These are phyloP conservation scores for Oceanodroma leucorhoa DNA, from an alignment of 2,797 vertebrate species.

Conservation along the genomic window DNA sequence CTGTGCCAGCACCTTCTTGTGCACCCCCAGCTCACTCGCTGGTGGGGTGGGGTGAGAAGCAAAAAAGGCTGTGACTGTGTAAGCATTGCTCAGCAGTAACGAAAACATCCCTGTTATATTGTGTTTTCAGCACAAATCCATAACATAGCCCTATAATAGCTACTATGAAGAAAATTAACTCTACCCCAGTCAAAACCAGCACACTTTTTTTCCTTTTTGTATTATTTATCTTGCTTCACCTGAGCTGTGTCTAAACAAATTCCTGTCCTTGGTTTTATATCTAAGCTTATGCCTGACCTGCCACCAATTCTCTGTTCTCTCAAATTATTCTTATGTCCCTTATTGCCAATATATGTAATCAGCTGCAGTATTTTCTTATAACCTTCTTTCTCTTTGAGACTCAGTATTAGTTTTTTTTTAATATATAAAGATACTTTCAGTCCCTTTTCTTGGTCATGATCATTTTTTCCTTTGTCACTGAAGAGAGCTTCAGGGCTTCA, in stretches of 20 bases:
- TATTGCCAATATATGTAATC: background rate
- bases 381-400: background rate
- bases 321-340: background rate
- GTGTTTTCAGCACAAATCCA: too few species aligned
- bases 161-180: too few species aligned
- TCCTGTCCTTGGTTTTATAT: background rate
- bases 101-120: too few species aligned
- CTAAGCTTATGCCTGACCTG: background rate
- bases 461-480: background rate
- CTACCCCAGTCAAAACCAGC: too few species aligned
- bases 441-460: background rate
- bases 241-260: background rate
- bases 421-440: background rate
- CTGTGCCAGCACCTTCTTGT: too few species aligned
- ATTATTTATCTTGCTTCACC: background rate
- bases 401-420: background rate
- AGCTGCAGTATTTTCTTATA: background rate
- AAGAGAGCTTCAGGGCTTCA: background rate
- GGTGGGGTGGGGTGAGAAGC: too few species aligned
- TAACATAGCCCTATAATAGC: too few species aligned
- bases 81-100: too few species aligned
- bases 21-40: too few species aligned
- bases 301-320: background rate
- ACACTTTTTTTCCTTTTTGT: background rate
- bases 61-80: too few species aligned